A percentile compares a stretch with the other conserved stretches of the same genome.
Conservation (phyloP, 2,797 vertebrate genomes). For the Heliangelus exortis region DNA sequence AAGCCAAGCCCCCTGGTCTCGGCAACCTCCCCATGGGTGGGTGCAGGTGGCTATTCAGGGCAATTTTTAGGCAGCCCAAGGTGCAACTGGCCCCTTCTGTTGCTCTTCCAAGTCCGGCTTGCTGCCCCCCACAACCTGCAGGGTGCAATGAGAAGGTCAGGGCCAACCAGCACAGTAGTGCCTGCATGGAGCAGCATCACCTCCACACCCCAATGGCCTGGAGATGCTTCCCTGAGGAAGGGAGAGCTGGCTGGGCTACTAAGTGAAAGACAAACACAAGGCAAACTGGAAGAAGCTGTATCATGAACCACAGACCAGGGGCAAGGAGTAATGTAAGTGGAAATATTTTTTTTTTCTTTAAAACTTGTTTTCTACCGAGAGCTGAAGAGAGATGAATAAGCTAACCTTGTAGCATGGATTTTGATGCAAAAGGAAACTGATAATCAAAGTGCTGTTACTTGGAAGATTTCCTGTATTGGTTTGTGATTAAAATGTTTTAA, state of each 20-base stretch:
- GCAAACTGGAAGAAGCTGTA: background rate
- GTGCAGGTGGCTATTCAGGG: fast-evolving
- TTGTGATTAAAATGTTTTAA: conserved; percentile 1
- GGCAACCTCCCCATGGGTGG: background rate
- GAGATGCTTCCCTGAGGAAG: background rate
- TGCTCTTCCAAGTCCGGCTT: background rate
- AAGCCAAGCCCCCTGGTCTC: background rate
- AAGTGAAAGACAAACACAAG: background rate
- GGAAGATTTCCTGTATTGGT: background rate
- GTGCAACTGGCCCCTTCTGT: background rate
- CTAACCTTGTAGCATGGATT: background rate
- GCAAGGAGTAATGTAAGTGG: background rate
- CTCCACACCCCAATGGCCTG: background rate
- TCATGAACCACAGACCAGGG: background rate
- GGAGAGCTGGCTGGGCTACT: background rate
- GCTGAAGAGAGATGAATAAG: background rate
- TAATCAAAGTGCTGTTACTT: background rate
- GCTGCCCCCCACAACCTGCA: fast-evolving
- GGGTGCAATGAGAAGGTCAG: background rate
- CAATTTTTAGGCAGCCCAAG: background rate
- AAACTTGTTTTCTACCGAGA: background rate
- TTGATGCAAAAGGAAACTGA: background rate
- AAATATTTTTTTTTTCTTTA: background rate
- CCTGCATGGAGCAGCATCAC: fast-evolving
- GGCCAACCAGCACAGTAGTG: fast-evolving